Conservation (phyloP, 1,140 invertebrate genomes). For the Drosophila prosaltans region DNA sequence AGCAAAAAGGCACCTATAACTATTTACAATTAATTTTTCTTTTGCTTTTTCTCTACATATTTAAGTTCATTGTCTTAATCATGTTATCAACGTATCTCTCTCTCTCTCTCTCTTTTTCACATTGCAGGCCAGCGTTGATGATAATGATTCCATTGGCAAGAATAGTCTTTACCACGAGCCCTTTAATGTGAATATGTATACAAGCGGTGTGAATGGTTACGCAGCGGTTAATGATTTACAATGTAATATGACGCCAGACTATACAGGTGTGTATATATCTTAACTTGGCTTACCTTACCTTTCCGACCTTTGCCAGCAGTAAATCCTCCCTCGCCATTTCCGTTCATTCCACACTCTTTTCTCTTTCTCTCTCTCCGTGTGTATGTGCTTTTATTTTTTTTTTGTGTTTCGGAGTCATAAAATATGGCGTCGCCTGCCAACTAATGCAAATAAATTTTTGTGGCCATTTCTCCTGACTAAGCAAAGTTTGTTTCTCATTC, state of each 20-base stretch:
- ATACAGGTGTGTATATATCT: slow-evolving; percentile 82
- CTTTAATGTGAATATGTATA: slow-evolving; percentile 84
- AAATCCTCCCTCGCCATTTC: slow-evolving; percentile 25
- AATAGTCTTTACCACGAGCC: slow-evolving; percentile 84
- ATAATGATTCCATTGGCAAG: slow-evolving; percentile 83
- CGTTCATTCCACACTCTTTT: slow-evolving; percentile 44
- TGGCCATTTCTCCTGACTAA: slow-evolving; percentile 66
- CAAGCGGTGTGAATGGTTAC: slow-evolving; percentile 82
- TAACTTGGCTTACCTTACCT: slow-evolving; percentile 8
- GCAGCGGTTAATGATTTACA: slow-evolving; percentile 83
- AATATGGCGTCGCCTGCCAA: slow-evolving; percentile 63
- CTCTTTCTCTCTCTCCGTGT: too few species aligned
- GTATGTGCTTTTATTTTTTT: slow-evolving; percentile 1
- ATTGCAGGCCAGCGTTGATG: slow-evolving; percentile 79
- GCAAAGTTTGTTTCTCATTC: slow-evolving; percentile 40
- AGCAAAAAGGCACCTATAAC: too few species aligned
- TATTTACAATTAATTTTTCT: too few species aligned
- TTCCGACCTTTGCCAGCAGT: slow-evolving; percentile 23
- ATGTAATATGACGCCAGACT: slow-evolving; percentile 83
- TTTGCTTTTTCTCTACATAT: too few species aligned
- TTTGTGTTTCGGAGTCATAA: slow-evolving; percentile 63
- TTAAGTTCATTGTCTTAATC: neutral
- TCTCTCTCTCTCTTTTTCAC: neutral
- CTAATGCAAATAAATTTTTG: slow-evolving; percentile 79
- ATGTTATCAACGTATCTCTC: neutral